Conservation (phyloP, 2,797 vertebrate species). For the Cirrhinus molitorella region DNA sequence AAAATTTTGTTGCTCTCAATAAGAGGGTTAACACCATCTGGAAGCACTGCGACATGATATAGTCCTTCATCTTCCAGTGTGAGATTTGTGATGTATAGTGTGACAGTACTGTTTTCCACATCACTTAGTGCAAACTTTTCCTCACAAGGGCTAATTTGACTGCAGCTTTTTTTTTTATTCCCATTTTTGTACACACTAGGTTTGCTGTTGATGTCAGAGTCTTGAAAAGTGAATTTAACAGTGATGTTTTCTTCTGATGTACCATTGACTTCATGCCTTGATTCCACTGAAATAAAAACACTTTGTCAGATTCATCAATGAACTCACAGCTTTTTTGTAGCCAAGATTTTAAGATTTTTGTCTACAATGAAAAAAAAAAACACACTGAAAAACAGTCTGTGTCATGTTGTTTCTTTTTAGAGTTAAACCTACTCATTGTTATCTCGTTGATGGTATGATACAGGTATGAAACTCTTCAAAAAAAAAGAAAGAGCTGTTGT, state of each 20-base stretch:
- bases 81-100: constrained; percentile 46
- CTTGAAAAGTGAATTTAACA: constrained; percentile 42
- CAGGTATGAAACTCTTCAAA: constrained; percentile 6
- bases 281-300: constrained; percentile 43
- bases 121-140: constrained; percentile 3
- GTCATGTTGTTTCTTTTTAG: neutral
- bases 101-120: neutral
- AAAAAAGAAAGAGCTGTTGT: neutral
- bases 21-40: neutral
- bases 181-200: constrained; percentile 28
- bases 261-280: neutral
- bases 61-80: constrained; percentile 33
- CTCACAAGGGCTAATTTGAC: neutral
- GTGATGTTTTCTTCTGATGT: constrained; percentile 19
- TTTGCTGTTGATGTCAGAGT: neutral
- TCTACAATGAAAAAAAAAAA: too few relatives aligned
- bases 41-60: constrained; percentile 23
- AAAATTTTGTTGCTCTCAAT: constrained; percentile 26
- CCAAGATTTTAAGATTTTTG: neutral
- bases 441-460: neutral
- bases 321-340: neutral
- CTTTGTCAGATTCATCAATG: neutral
- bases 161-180: neutral
- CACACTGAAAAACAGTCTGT: neutral
- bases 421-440: neutral